Percentiles rank a stretch among this genome's conserved stretches.
Conservation (phyloP, 2,888 invertebrate genomes). For the Harmothoe impar region DNA sequence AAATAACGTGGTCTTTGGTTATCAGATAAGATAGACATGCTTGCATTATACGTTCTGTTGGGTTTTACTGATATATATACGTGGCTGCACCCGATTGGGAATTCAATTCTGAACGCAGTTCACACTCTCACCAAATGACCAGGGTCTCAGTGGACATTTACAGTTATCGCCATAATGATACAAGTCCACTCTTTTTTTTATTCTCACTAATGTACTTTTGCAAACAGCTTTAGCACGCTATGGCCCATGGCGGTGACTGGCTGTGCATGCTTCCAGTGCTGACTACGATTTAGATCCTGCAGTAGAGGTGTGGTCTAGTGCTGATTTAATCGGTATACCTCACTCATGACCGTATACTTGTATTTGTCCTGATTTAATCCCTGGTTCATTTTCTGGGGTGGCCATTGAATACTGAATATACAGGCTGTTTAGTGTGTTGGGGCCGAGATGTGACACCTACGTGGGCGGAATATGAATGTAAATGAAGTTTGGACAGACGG, state of each 20-base stretch:
- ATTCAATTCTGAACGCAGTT: too few species aligned
- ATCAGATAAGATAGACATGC: too few species aligned
- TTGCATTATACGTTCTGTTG: too few species aligned
- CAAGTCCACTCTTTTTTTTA: not conserved
- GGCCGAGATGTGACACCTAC: too few species aligned
- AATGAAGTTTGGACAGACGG: not conserved
- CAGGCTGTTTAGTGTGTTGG: too few species aligned
- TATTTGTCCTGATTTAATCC: slow-evolving; percentile 3
- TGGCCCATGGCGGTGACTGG: not conserved
- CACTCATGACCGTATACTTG: not conserved
- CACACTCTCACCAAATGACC: too few species aligned
- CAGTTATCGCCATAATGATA: not conserved
- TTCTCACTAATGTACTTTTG: not conserved
- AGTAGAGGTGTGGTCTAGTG: not conserved
- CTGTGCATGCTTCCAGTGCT: not conserved
- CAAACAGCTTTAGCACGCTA: not conserved
- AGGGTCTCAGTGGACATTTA: too few species aligned
- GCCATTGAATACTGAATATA: not conserved
- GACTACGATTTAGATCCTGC: not conserved
- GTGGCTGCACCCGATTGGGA: too few species aligned
- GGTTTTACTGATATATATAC: too few species aligned
- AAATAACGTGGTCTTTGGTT: too few species aligned
- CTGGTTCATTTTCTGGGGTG: not conserved
- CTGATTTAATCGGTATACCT: not conserved
- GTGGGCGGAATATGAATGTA: too few species aligned